These are phyloP conservation scores for Dasyornis broadbenti DNA, from an alignment of 2,113 vertebrate species.

Conservation along the genomic window DNA sequence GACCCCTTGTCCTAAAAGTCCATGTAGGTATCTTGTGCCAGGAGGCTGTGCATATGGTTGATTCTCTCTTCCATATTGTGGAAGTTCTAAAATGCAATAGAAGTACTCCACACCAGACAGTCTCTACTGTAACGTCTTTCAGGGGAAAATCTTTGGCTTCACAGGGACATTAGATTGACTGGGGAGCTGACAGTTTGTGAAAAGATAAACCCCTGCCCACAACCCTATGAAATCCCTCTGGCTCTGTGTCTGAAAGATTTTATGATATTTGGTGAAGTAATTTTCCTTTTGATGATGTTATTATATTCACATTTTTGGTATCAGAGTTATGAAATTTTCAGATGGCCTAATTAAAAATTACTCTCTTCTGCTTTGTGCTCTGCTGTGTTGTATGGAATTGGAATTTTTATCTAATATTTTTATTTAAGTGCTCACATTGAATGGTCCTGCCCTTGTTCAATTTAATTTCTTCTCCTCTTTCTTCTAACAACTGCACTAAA, in stretches of 20 bases:
- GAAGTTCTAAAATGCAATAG: not conserved
- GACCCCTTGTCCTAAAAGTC: not conserved
- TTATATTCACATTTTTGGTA: not conserved
- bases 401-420: not conserved
- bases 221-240: not conserved
- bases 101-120: not conserved
- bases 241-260: not conserved
- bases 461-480: not conserved
- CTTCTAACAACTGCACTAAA: not conserved
- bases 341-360: not conserved
- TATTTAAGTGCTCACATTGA: not conserved
- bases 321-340: not conserved
- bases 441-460: not conserved
- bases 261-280: not conserved
- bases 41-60: not conserved
- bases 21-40: not conserved
- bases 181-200: not conserved
- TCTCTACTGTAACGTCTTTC: not conserved
- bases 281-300: not conserved
- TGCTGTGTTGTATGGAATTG: not conserved
- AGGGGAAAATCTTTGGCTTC: not conserved
- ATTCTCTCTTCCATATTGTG: not conserved
- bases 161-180: not conserved
- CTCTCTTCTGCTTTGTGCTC: not conserved
- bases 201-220: not conserved